These are phyloP conservation scores for Sinella curviseta DNA, from an alignment of 1,140 invertebrate genomes.

Conservation along the genomic window DNA sequence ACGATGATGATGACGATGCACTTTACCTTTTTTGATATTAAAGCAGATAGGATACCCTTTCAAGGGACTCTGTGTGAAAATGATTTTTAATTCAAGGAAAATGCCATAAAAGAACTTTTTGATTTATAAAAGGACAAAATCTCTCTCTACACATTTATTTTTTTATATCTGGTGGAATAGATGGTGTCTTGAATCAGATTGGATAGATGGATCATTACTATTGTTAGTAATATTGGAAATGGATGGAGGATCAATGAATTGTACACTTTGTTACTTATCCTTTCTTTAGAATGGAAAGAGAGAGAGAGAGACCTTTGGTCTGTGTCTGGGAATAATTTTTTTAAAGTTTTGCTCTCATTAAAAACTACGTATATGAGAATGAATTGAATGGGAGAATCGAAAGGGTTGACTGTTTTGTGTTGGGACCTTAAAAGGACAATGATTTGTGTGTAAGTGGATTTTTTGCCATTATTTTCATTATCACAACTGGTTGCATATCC, in stretches of 20 bases:
- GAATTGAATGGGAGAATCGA: too few relatives aligned
- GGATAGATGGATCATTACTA: background rate
- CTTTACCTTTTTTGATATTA: too few relatives aligned
- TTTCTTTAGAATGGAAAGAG: too few relatives aligned
- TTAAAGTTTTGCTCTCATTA: background rate
- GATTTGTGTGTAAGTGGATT: background rate
- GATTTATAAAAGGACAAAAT: background rate
- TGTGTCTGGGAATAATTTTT: background rate
- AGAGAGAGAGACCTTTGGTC: background rate
- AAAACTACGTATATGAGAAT: too few relatives aligned
- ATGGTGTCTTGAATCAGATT: background rate
- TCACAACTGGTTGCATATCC: background rate
- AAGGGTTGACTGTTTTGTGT: background rate
- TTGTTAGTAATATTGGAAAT: background rate
- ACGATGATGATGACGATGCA: background rate
- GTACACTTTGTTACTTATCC: too few relatives aligned
- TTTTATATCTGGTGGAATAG: too few relatives aligned
- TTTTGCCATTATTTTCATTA: too few relatives aligned
- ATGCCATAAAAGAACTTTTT: background rate
- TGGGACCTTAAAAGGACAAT: background rate
- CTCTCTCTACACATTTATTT: too few relatives aligned
- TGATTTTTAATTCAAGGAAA: background rate
- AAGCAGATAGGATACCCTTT: too few relatives aligned
- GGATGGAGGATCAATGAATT: too few relatives aligned
- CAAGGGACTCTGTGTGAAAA: too few relatives aligned